Evolutionary conservation across 2,888 invertebrate genomes (phyloP).

Genomic region (Caenorhabditis afra): DNA sequence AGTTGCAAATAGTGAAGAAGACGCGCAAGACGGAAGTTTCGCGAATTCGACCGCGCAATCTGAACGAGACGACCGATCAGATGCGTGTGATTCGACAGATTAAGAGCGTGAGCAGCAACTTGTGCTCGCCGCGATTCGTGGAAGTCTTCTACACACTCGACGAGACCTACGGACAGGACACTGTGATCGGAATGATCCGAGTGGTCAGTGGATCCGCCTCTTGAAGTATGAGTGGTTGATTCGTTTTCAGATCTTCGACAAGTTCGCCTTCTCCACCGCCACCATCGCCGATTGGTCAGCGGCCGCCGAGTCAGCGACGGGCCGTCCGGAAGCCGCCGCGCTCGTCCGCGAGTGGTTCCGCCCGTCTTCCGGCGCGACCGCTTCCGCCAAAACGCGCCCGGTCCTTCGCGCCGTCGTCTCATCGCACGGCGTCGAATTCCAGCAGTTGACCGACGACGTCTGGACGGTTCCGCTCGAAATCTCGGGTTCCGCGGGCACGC

Average conservation of each 20-base stretch:
- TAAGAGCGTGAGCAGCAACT: neutral
- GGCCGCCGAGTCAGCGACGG: slow-evolving; percentile 52
- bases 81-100: slow-evolving; percentile 48
- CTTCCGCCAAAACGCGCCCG: slow-evolving; percentile 33
- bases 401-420: slow-evolving; percentile 58
- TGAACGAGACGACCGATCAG: slow-evolving; percentile 56
- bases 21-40: slow-evolving; percentile 51
- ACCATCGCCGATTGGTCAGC: slow-evolving; percentile 58
- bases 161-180: slow-evolving; percentile 62
- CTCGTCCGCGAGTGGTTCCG: slow-evolving; percentile 63
- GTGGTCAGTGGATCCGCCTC: slow-evolving; percentile 56
- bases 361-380: neutral
- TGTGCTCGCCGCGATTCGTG: slow-evolving; percentile 52
- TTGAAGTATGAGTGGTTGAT: too few species aligned
- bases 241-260: slow-evolving; percentile 59
- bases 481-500: slow-evolving; percentile 57
- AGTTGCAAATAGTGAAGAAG: slow-evolving; percentile 62
- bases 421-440: slow-evolving; percentile 54
- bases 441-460: slow-evolving; percentile 61
- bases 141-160: slow-evolving; percentile 65
- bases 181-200: slow-evolving; percentile 63
- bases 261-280: slow-evolving; percentile 62
- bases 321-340: slow-evolving; percentile 46
- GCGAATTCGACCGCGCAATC: slow-evolving; percentile 49
- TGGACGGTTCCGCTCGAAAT: slow-evolving; percentile 66